Percentiles rank a stretch among this genome's conserved stretches.
These are phyloP conservation scores for Heliconius hermathena DNA, from an alignment of 1,140 invertebrate genomes.

Conservation along the genomic window DNA sequence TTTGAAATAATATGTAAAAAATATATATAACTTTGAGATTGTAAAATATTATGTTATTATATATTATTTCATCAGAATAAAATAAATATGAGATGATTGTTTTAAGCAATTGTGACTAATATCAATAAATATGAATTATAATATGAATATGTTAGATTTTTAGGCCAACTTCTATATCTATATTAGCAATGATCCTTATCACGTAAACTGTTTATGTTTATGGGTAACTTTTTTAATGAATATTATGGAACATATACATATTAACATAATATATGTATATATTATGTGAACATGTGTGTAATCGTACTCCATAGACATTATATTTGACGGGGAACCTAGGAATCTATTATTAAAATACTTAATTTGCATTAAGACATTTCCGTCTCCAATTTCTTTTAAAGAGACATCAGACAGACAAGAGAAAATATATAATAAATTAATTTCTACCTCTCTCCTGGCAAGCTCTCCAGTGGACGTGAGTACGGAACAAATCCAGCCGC, in stretches of 20 bases:
- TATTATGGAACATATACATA: neutral
- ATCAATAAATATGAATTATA: neutral
- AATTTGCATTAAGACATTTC: neutral
- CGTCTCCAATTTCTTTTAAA: too few relatives aligned
- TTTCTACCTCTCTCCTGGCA: conserved; percentile 83
- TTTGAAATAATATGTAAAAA: too few relatives aligned
- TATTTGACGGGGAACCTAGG: too few relatives aligned
- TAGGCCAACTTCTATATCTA: neutral
- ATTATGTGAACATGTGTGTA: too few relatives aligned
- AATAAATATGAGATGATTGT: too few relatives aligned
- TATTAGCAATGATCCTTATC: neutral
- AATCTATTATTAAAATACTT: neutral
- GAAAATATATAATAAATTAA: too few relatives aligned
- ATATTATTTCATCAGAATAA: too few relatives aligned
- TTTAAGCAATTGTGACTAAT: neutral
- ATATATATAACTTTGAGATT: too few relatives aligned
- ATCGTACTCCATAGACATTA: too few relatives aligned
- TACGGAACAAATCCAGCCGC: conserved; percentile 89
- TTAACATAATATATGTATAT: neutral
- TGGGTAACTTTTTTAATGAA: neutral
- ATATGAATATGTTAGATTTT: neutral
- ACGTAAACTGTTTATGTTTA: neutral
- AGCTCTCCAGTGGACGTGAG: conserved; percentile 87
- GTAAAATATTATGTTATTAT: too few relatives aligned
- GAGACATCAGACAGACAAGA: too few relatives aligned